Evolutionary conservation across 2,888 invertebrate species (phyloP).

Genomic region (Gortyna flavago): DNA sequence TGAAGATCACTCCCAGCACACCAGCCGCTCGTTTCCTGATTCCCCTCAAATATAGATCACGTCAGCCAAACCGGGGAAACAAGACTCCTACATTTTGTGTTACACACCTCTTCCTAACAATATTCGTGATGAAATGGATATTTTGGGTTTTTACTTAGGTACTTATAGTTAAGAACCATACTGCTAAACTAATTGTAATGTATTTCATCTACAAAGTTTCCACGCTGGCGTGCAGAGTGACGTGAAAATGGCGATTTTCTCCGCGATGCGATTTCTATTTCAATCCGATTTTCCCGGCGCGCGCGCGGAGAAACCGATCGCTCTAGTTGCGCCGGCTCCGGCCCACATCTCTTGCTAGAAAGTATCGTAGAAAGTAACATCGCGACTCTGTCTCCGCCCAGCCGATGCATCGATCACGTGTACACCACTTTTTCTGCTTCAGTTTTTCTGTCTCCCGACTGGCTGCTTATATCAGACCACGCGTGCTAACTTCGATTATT

Average conservation of each 20-base stretch:
- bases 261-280: conserved; percentile 88
- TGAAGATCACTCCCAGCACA: conserved; percentile 70
- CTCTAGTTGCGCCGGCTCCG: conserved; percentile 87
- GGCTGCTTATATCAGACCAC: conserved; percentile 62
- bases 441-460: conserved; percentile 71
- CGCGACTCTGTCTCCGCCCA: conserved; percentile 83
- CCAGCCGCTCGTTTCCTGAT: conserved; percentile 64
- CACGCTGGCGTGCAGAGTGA: conserved; percentile 80
- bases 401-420: conserved; percentile 86
- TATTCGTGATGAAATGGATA: conserved; percentile 16
- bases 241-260: conserved; percentile 88
- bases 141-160: conserved; percentile 7
- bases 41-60: conserved; percentile 59
- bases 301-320: conserved; percentile 88
- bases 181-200: conserved; percentile 51
- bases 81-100: conserved; percentile 6
- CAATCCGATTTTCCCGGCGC: conserved; percentile 89
- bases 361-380: conserved; percentile 90
- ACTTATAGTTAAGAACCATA: conserved; percentile 13
- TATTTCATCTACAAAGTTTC: conserved; percentile 72
- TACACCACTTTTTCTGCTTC: conserved; percentile 78
- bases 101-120: background rate
- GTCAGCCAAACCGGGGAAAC: conserved; percentile 42
- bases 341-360: conserved; percentile 90
- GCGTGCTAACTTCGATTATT: conserved; percentile 64